Evolutionary conservation across 30 jellyfish, hydroid and myxozoan genomes (phyloP), one percentile per base, ranked within the genome.

Genomic region (Hydractinia symbiolongicarpus): DNA sequence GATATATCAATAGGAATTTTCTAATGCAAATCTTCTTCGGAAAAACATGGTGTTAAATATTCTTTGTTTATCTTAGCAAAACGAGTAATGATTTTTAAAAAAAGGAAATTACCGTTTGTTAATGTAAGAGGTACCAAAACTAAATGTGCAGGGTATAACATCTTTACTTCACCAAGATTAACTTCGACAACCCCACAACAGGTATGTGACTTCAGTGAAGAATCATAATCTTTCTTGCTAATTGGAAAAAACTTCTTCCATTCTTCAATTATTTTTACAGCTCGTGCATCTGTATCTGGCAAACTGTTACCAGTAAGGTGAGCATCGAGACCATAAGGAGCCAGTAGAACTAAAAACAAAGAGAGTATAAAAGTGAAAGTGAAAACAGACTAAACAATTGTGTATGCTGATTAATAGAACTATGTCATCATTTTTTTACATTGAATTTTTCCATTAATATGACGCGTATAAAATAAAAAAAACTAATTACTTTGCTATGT

Each of bases 251-350:
- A 93, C 82, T 69, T 87, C 21, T 84, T 84, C 98, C 98, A 93
- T 51, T 86, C 96, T 14, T 67, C 86, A 30, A 93, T 44, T 75
- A 87, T 76, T 55, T 89, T 83, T 8, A 87, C 87, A 21, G 95
- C 87, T 30, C 87, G 60, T 10, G 95, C 81, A 81, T 93, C 96
- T 5, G 89, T 69, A 84, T 88, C 85, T 58, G 83, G 68, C 72
- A 93, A 16, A 61, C 90, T 67, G 72, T 84, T 81, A 19, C 98
- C 96, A 61, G 98, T 93, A 81, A 93, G 76, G 30, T 60, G 80
- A 10, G 95, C 98, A 62, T 80, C 83, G 76, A 86, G 70, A 44
- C 98, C 98, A 68, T 83, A 89, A 51, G 98, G 98, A 5, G 98
- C 94, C 40, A 93, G 91, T 14, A 83, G 82, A 84, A 93, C 98